A percentile compares a stretch with the other conserved stretches of the same genome.
These are phyloP conservation scores for Lophius americanus DNA, from an alignment of 2,797 vertebrate species.

Conservation along the genomic window DNA sequence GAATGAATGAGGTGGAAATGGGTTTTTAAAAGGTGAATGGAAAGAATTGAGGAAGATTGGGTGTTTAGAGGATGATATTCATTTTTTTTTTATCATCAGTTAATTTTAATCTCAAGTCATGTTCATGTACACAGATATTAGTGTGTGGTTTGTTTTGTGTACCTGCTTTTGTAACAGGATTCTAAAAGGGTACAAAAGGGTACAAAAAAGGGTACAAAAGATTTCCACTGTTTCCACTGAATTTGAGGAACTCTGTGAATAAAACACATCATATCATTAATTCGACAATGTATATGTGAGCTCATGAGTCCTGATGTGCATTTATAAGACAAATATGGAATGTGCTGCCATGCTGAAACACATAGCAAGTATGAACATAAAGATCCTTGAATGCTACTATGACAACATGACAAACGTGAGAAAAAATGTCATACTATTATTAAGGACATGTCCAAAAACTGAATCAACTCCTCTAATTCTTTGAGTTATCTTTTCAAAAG, in stretches of 20 bases:
- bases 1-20: slow-evolving; percentile 38
- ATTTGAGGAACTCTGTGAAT: slow-evolving; percentile 45
- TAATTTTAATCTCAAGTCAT: not conserved
- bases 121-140: not conserved
- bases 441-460: not conserved
- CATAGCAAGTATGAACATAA: slow-evolving; percentile 19
- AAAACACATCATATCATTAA: slow-evolving; percentile 26
- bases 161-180: slow-evolving; percentile 39
- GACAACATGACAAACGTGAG: slow-evolving; percentile 3
- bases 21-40: slow-evolving; percentile 43
- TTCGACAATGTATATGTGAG: not conserved
- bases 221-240: slow-evolving; percentile 34
- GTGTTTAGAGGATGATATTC: slow-evolving; percentile 21
- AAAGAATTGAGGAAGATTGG: slow-evolving; percentile 29
- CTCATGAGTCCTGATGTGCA: slow-evolving; percentile 8
- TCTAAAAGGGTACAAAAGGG: slow-evolving; percentile 25
- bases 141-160: not conserved
- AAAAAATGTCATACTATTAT: not conserved
- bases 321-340: slow-evolving; percentile 27
- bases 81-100: slow-evolving; percentile 22
- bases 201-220: slow-evolving; percentile 27
- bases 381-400: slow-evolving; percentile 1
- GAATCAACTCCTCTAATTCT: not conserved
- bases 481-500: not conserved
- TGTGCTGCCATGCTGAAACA: slow-evolving; percentile 29